These are phyloP conservation scores for Hassar affinis DNA, from an alignment of 2,113 vertebrate genomes.

Conservation along the genomic window DNA sequence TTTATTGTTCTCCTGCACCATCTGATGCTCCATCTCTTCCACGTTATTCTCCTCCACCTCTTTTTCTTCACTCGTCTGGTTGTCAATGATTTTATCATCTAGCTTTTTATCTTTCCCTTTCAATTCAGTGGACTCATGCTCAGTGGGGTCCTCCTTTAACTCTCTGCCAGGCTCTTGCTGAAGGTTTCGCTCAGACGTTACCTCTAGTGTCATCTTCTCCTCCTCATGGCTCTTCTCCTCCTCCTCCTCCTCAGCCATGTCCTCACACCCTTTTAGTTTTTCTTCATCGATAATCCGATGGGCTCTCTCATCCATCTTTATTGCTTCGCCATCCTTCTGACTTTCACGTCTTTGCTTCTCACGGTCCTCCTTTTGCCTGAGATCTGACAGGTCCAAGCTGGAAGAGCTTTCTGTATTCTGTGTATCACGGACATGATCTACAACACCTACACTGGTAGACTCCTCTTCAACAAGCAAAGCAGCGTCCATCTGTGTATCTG, in stretches of 20 bases:
- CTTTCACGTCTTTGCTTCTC: neutral
- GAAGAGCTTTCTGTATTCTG: neutral
- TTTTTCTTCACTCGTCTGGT: neutral
- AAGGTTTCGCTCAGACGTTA: neutral
- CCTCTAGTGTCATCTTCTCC: neutral
- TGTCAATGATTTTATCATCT: neutral
- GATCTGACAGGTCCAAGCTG: neutral
- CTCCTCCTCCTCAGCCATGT: neutral
- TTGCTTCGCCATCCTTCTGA: neutral
- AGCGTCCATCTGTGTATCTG: slow-evolving; percentile 19
- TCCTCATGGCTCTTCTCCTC: neutral
- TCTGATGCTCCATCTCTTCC: neutral
- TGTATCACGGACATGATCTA: neutral
- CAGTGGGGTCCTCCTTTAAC: neutral
- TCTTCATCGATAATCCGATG: neutral
- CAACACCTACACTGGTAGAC: neutral
- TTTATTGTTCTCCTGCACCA: neutral
- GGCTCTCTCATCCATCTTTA: neutral
- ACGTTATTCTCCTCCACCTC: neutral
- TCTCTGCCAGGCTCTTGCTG: neutral
- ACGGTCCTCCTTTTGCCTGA: neutral
- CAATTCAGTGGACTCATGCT: neutral
- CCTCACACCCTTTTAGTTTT: neutral
- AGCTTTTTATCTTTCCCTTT: neutral
- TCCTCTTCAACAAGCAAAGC: neutral